These are phyloP conservation scores for Crocidura indochinensis DNA, from an alignment of 2,797 vertebrate species.

Conservation along the genomic window DNA sequence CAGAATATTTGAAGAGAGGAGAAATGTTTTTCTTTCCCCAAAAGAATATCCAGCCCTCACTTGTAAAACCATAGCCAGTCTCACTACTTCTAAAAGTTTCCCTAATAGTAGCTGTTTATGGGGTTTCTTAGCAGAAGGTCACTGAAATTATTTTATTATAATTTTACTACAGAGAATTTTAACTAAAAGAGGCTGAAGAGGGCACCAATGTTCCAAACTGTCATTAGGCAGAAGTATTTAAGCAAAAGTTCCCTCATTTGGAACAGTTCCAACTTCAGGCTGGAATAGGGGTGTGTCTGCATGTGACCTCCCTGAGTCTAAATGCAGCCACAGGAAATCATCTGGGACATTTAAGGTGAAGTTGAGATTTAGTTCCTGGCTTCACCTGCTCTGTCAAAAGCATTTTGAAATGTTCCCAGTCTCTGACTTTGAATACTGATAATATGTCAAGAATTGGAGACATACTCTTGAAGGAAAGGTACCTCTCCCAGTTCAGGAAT, in stretches of 20 bases:
- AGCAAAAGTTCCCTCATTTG: slow-evolving; percentile 39
- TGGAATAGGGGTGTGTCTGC: slow-evolving; percentile 2
- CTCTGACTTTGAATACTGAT: slow-evolving; percentile 62
- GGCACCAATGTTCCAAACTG: slow-evolving; percentile 37
- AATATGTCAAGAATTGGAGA: slow-evolving; percentile 50
- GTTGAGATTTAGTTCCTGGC: slow-evolving; percentile 11
- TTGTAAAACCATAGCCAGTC: background rate
- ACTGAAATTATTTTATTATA: slow-evolving; percentile 50
- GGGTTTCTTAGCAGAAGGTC: slow-evolving; percentile 24
- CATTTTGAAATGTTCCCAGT: slow-evolving; percentile 47
- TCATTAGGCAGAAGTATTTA: slow-evolving; percentile 62
- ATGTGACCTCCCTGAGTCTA: background rate
- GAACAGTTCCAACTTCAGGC: background rate
- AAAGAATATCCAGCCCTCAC: background rate
- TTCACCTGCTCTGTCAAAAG: slow-evolving; percentile 44
- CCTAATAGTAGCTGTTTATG: background rate
- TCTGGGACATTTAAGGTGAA: slow-evolving; percentile 54
- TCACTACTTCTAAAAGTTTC: background rate
- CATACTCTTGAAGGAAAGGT: background rate
- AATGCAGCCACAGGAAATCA: slow-evolving; percentile 32
- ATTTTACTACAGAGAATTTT: slow-evolving; percentile 53
- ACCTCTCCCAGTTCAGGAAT: slow-evolving; percentile 51
- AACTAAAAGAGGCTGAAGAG: slow-evolving; percentile 30
- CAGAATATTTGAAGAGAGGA: background rate
- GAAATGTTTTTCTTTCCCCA: background rate